A percentile compares a stretch with the other conserved stretches of the same genome.
phyloP scores from a whole-genome alignment of 2,888 invertebrate species.

The Trachelus troglodyta region DNA sequence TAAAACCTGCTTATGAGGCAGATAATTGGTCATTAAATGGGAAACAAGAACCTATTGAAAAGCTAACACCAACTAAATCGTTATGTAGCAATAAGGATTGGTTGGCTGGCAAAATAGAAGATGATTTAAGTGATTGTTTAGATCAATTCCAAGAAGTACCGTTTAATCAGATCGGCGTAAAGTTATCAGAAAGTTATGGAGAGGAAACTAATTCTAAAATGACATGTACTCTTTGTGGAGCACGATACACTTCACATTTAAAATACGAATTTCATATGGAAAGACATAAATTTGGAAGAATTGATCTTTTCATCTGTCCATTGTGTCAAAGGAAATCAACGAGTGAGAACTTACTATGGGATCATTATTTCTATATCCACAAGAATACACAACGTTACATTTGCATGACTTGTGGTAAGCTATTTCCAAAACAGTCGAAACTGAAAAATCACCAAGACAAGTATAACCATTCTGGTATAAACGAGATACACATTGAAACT shows the following conservation, averaged over 20 bases:
- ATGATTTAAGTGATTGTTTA: neutral
- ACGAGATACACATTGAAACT: slow-evolving; percentile 23
- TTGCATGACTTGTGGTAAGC: slow-evolving; percentile 34
- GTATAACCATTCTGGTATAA: slow-evolving; percentile 28
- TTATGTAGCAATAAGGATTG: neutral
- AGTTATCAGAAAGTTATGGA: slow-evolving; percentile 22
- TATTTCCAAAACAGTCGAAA: slow-evolving; percentile 28
- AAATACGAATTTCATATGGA: slow-evolving; percentile 45
- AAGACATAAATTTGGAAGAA: slow-evolving; percentile 34
- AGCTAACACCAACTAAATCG: neutral
- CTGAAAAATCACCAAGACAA: slow-evolving; percentile 35
- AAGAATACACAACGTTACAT: slow-evolving; percentile 28
- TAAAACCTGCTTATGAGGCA: neutral
- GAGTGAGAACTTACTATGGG: slow-evolving; percentile 39
- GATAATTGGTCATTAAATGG: neutral
- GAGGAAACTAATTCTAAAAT: slow-evolving; percentile 27
- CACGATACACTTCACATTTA: slow-evolving; percentile 30
- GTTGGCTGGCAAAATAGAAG: neutral
- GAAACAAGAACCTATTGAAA: neutral
- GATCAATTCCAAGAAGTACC: slow-evolving; percentile 10
- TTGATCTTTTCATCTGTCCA: slow-evolving; percentile 33
- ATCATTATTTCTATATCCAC: slow-evolving; percentile 39
- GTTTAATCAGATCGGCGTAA: neutral
- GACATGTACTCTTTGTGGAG: slow-evolving; percentile 35
- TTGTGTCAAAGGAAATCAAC: slow-evolving; percentile 36